phyloP scores from a whole-genome alignment of 2,113 vertebrate genomes.

The Menidia beryllina region DNA sequence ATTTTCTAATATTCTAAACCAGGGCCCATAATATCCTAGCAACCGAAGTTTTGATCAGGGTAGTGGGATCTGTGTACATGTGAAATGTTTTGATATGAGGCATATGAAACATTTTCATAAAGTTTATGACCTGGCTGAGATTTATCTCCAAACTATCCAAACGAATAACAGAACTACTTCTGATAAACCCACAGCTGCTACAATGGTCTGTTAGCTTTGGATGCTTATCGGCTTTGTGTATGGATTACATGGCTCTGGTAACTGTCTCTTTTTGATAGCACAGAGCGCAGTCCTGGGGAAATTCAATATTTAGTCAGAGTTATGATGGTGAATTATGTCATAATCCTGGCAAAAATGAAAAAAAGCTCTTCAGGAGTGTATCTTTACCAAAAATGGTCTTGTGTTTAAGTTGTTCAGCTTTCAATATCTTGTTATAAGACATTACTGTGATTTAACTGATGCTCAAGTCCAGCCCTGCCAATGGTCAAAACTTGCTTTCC shows the following conservation, averaged over 20 bases:
- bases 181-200: constrained; percentile 34
- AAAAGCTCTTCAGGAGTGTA: not conserved
- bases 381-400: not conserved
- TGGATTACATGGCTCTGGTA: constrained; percentile 21
- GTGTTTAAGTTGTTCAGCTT: not conserved
- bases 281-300: constrained; percentile 14
- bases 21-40: not conserved
- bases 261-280: constrained; percentile 35
- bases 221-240: constrained; percentile 28
- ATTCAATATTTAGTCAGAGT: constrained; percentile 6
- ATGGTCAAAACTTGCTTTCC: constrained; percentile 6
- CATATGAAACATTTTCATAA: constrained; percentile 50
- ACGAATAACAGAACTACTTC: constrained; percentile 48
- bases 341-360: not conserved
- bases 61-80: not conserved
- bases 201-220: constrained; percentile 43
- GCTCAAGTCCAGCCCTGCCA: not conserved
- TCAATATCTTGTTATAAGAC: not conserved
- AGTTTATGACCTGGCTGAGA: constrained; percentile 42
- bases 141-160: constrained; percentile 40
- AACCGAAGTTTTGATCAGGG: constrained; percentile 10
- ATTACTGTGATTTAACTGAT: not conserved
- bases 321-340: not conserved
- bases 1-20: constrained; percentile 11
- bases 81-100: constrained; percentile 38